These are phyloP conservation scores for Sanderia malayensis DNA, from an alignment of 30 jellyfish, hydroid and myxozoan species.

Conservation along the genomic window DNA sequence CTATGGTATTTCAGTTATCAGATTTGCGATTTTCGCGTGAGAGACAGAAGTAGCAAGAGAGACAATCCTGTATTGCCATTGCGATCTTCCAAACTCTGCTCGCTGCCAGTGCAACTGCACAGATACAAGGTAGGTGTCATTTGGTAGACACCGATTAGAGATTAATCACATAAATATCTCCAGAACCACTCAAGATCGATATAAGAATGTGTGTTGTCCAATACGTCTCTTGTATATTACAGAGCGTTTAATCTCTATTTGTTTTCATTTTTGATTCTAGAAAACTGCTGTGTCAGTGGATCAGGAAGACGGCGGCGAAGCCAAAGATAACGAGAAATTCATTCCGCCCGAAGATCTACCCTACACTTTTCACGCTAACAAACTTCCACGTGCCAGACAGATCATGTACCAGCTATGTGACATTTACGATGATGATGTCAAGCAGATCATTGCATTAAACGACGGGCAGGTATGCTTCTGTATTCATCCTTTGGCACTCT, in stretches of 20 bases:
- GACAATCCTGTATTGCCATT: constrained; percentile 31
- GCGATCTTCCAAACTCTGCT: constrained; percentile 4
- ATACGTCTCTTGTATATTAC: too few relatives aligned
- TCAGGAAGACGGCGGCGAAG: neutral
- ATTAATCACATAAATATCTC: too few relatives aligned
- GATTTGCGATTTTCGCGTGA: constrained; percentile 71
- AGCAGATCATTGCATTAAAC: constrained; percentile 36
- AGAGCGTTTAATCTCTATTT: too few relatives aligned
- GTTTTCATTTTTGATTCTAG: too few relatives aligned
- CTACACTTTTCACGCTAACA: constrained; percentile 64
- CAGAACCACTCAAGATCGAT: too few relatives aligned
- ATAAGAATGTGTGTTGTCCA: too few relatives aligned
- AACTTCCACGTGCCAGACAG: constrained; percentile 64
- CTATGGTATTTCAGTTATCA: constrained; percentile 72
- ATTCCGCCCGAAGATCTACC: constrained; percentile 30
- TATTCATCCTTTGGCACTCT: too few relatives aligned
- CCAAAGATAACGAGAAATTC: neutral
- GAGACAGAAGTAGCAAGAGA: constrained; percentile 45
- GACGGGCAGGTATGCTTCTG: constrained; percentile 55
- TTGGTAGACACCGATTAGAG: too few relatives aligned
- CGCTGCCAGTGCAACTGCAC: constrained; percentile 43
- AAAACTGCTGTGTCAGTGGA: constrained; percentile 20
- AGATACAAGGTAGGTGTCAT: constrained; percentile 32
- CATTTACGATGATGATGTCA: constrained; percentile 64
- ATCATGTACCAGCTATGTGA: constrained; percentile 91